phyloP scores from a whole-genome alignment of 2,113 vertebrate genomes.

The Hippoglossus stenolepis region DNA sequence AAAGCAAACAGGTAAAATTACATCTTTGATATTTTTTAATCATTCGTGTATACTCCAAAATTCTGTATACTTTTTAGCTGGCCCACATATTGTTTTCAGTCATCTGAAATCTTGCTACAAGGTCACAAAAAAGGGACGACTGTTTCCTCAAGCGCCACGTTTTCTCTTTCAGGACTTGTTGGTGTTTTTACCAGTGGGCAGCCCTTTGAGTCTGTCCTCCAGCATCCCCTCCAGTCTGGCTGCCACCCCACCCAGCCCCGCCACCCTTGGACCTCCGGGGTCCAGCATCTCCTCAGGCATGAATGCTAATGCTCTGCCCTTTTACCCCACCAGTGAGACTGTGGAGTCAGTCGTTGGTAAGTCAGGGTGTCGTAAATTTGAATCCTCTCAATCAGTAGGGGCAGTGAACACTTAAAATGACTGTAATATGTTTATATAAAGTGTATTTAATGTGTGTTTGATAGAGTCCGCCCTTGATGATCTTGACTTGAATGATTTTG shows the following conservation, averaged over 20 bases:
- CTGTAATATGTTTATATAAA: not conserved
- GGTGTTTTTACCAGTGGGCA: slow-evolving; percentile 93
- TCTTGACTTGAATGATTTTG: slow-evolving; percentile 96
- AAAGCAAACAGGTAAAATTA: slow-evolving; percentile 91
- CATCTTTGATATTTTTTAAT: not conserved
- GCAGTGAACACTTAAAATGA: not conserved
- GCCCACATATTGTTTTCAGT: not conserved
- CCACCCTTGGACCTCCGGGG: slow-evolving; percentile 85
- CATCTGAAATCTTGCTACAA: not conserved
- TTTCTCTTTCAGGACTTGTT: slow-evolving; percentile 86
- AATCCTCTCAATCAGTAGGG: not conserved
- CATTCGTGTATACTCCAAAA: not conserved
- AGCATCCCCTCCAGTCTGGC: slow-evolving; percentile 97
- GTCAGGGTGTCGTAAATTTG: slow-evolving; percentile 9
- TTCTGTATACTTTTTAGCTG: not conserved
- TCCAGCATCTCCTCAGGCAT: slow-evolving; percentile 87
- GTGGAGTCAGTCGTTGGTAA: slow-evolving; percentile 98
- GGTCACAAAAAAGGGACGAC: not conserved
- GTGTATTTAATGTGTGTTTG: slow-evolving; percentile 1
- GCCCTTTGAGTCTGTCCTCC: slow-evolving; percentile 95
- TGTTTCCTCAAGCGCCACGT: not conserved
- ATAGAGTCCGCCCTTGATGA: slow-evolving; percentile 95
- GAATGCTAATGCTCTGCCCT: slow-evolving; percentile 98
- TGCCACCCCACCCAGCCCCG: slow-evolving; percentile 94
- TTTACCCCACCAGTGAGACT: slow-evolving; percentile 98